Conservation (phyloP, 2,113 vertebrate genomes). For the Camelus bactrianus region DNA sequence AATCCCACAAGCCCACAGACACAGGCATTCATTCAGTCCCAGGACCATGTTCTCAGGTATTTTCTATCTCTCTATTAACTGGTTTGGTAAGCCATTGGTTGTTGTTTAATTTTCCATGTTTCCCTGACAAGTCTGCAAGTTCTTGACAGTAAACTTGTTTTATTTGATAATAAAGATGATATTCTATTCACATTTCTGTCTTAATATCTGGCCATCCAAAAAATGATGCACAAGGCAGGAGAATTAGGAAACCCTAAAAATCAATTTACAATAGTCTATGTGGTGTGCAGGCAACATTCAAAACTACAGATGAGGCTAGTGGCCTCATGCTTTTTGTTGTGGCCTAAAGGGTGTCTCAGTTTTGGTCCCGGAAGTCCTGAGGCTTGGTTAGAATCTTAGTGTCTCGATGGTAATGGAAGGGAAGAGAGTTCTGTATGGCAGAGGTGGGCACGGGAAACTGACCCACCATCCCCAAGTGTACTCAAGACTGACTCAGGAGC, state of each 20-base stretch:
- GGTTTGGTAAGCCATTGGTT: background rate
- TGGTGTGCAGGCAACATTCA: too few species aligned
- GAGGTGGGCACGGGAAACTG: background rate
- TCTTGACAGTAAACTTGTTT: background rate
- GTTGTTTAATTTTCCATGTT: background rate
- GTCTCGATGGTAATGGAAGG: background rate
- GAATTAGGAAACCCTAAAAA: background rate
- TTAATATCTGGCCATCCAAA: background rate
- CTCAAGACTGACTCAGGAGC: background rate
- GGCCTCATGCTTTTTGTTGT: background rate
- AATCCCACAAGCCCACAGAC: background rate
- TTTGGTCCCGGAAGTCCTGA: background rate
- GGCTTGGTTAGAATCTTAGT: background rate
- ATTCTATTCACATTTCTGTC: background rate
- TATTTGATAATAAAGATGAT: background rate
- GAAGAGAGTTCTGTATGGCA: background rate
- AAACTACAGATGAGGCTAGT: background rate
- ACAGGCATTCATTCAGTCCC: background rate
- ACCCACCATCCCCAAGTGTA: background rate
- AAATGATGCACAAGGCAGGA: background rate
- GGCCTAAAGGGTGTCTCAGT: background rate
- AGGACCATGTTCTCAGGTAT: background rate
- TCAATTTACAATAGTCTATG: background rate
- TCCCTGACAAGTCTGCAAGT: background rate
- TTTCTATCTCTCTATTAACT: background rate